Base-by-base conservation (phyloP, 2,888 invertebrate genomes). In the Corbicula japonica region DNA sequence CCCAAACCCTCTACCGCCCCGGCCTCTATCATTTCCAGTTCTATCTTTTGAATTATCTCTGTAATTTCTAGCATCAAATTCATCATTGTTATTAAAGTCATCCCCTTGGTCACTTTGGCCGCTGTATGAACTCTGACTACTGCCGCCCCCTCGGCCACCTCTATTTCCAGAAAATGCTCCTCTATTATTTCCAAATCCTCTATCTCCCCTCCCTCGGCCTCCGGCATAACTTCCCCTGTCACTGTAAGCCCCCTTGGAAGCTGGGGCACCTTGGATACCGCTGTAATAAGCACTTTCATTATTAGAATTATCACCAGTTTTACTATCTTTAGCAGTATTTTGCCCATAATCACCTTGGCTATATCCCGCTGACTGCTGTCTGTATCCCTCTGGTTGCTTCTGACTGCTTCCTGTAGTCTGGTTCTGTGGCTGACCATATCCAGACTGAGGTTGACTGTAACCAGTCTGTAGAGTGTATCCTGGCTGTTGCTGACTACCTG, bases 61-160 rank as follows among this genome's bases (percentile, higher is more conserved):
- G 38, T 66, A 54, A 54, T 66, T 66, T n/a, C 66, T 38, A 23
- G 66, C 54, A 54, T 66, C 54, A 66, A 28, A 54, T n/a, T 66
- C 54, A 54, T 66, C 66, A 23, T 26, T 35, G 23, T 54, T 35
- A 10, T 62, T 35, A 12, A 34, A n/a, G n/a, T 28, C 12, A n/a
- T 44, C 52, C 6, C 8, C 26, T 23, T 44, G 30, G 5, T 32
- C 50, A 65, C 52, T 35, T 32, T 60, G 48, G 18, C 48, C 28
- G 6, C 38, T 46, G 44, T 26, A 38, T n/a, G 30, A 50, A 32
- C 30, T 26, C 32, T 32, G 10, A 28, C 18, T 28, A 63, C 32
- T 68, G 18, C 52, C 50, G 21, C 68, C 54, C 15, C 26, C 26
- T 23, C 54, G 28, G 3, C 44, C 62, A 21, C 62, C 46, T 18